Base-by-base conservation (phyloP, 2,113 vertebrate species). In the Halichoerus grypus region DNA sequence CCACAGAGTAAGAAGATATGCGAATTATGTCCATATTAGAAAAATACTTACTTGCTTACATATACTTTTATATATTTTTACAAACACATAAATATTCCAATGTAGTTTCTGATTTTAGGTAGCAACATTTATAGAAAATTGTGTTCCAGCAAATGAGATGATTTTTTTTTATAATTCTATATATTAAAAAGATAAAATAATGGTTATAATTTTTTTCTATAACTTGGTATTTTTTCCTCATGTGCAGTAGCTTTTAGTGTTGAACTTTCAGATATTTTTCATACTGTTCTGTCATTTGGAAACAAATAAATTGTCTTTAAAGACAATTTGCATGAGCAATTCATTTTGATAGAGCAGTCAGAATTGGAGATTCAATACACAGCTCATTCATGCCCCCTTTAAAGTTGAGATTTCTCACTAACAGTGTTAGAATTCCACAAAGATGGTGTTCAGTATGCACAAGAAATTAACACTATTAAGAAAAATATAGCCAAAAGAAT, bases 251-350 rank as follows among this genome's bases (percentile, higher is more conserved):
- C 21, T 88, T 65, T 81, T 2, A 39, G 46, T 3, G 22, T 67
- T 22, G 5, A 86, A 71, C 2, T 76, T 79, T 90, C 7, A 88
- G 26, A 69, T 92, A 95, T 22, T 15, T 21, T 96, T 97, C 95
- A 97, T 49, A 96, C 72, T 89, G 7, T 96, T 16, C 65, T 96
- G 53, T 97, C 89, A 95, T 77, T 98, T 90, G 74, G 88, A 12
- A 97, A 81, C 72, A 98, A 90, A 98, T 87, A 83, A 98, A 96
- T 28, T 97, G 93, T 26, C 28, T 97, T 98, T 88, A 36, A 46
- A 94, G 97, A 97, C 55, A 97, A 97, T 98, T 98, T 98, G 18
- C 84, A 97, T 88, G 57, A 97, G 74, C 57, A 98, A 94, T 95
- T 72, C 36, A 88, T 98, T 98, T 98, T 97, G 63, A 91, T 94